Base-by-base conservation (phyloP, 2,113 vertebrate species). In the Mustelus asterias region DNA sequence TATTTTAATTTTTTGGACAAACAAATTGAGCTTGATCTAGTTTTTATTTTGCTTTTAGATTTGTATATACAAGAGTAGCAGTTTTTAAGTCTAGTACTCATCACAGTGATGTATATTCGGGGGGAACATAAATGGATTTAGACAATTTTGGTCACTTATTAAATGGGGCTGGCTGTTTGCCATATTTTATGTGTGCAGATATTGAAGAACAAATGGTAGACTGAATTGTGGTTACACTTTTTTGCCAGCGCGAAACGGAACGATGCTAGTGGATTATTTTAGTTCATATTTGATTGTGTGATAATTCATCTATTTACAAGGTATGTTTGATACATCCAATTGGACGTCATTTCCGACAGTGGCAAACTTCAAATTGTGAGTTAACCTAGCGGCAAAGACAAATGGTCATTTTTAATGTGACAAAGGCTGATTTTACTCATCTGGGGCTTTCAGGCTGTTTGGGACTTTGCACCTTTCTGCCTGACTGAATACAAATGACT, bases 31-130 rank as follows among this genome's bases (percentile, higher is more conserved):
- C 54, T 89, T 60, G 26, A 89, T 58, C 86, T 89, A 48, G 37
- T 95, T 94, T 94, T 44, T 94, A 94, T 44, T 93, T 94, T 41
- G 10, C 33, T 10, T 94, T 94, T 44, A 44, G 92, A 69, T 69
- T 70, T 72, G 94, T 95, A 33, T 33, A 33, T 72, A 48, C 6
- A 33, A 16, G 88, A 4, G 58, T 94, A 72, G 26, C 29, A 33
- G 67, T 72, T 72, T 72, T 72, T 8, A 54, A 95, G 29, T 72
- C 93, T 72, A 29, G 67, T 72, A 65, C 67, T 72, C 37, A 48
- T 44, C 69, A 16, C 94, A 76, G 67, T 95, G 69, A 54, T 44
- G 41, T 44, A 83, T 83, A 83, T 14, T 41, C 26, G 29, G 33
- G 72, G 44, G 26, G 89, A 93, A 37, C 60, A 60, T 33, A 95